Percentiles rank a stretch among this genome's conserved stretches.
phyloP scores from a whole-genome alignment of 2,113 vertebrate species.

The Micromys minutus region DNA sequence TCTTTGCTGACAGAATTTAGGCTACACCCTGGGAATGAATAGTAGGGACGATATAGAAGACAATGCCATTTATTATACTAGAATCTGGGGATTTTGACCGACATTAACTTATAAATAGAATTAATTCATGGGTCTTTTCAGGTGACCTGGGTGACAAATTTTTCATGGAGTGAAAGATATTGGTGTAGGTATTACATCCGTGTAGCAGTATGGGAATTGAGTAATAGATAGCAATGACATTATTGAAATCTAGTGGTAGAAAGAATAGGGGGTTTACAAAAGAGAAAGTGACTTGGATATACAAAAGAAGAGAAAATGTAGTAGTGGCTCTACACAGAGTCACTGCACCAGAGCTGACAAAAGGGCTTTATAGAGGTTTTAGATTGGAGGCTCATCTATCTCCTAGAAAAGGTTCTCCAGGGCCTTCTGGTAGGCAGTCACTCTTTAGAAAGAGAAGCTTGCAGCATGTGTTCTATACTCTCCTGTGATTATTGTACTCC shows the following conservation, averaged over 20 bases:
- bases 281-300: background rate
- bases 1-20: background rate
- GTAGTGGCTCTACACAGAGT: background rate
- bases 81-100: background rate
- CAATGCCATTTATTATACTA: background rate
- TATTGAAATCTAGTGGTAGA: background rate
- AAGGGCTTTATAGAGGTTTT: background rate
- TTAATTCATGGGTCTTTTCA: background rate
- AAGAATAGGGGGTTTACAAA: background rate
- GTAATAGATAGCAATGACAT: background rate
- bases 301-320: background rate
- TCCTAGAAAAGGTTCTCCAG: background rate
- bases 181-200: background rate
- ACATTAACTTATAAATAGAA: background rate
- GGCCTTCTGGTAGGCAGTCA: background rate
- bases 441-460: too few species aligned
- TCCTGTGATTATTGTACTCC: background rate
- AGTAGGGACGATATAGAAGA: too few species aligned
- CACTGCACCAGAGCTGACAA: background rate
- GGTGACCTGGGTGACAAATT: background rate
- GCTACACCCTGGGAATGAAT: background rate
- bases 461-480: background rate
- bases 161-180: background rate
- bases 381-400: background rate
- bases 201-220: background rate